phyloP scores from a whole-genome alignment of 2,113 vertebrate genomes.

The Heliornis fulica region DNA sequence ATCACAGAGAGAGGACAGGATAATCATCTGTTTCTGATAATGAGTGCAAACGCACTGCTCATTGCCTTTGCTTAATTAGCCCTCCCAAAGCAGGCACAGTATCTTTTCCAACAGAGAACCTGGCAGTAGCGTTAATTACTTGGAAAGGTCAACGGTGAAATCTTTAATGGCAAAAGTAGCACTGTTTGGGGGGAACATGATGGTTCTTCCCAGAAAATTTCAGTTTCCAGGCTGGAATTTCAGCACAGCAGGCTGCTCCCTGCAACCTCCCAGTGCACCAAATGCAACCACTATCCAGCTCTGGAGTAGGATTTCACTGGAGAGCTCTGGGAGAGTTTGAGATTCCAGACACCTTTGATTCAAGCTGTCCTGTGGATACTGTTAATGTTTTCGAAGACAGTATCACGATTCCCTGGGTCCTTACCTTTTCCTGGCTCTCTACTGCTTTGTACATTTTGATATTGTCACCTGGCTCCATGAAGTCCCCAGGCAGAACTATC shows the following conservation, averaged over 20 bases:
- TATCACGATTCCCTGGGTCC: neutral
- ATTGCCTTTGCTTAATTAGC: conserved; percentile 63
- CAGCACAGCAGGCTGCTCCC: conserved; percentile 17
- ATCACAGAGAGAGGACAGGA: conserved; percentile 28
- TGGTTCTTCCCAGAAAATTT: conserved; percentile 35
- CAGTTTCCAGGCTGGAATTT: neutral
- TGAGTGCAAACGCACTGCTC: conserved; percentile 15
- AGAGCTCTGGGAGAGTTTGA: neutral
- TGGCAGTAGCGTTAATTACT: conserved; percentile 62
- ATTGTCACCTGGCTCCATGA: conserved; percentile 80
- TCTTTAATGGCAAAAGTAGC: conserved; percentile 40
- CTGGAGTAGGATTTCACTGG: neutral
- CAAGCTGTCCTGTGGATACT: neutral
- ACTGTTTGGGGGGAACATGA: conserved; percentile 49
- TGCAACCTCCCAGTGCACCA: neutral
- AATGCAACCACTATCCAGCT: neutral
- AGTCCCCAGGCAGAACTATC: conserved; percentile 89
- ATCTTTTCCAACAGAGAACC: conserved; percentile 47
- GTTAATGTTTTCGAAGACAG: neutral
- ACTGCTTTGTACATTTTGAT: conserved; percentile 81
- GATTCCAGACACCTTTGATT: neutral
- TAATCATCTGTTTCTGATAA: conserved; percentile 54
- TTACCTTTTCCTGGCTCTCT: conserved; percentile 79
- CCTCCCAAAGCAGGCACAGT: conserved; percentile 28
- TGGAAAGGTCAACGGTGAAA: conserved; percentile 64